These are phyloP conservation scores for Ceratoteleas bidentatus DNA, from an alignment of 1,140 invertebrate genomes.

Conservation along the genomic window DNA sequence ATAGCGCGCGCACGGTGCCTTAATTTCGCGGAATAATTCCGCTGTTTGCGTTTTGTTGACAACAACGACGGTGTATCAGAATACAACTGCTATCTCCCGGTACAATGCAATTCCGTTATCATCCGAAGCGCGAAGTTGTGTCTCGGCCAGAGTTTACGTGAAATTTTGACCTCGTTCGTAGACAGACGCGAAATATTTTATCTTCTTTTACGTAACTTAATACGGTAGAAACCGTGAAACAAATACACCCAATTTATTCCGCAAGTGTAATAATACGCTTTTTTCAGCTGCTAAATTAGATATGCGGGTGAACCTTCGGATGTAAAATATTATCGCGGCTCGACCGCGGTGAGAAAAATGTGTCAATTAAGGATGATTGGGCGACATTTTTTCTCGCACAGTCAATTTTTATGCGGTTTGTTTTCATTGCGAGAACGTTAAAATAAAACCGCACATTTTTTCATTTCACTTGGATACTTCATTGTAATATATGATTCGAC, in stretches of 20 bases:
- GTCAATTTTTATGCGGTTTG: conserved; percentile 12
- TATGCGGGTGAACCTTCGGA: conserved; percentile 8
- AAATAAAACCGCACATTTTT: too few relatives aligned
- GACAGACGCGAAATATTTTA: conserved; percentile 59
- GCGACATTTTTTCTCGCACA: conserved; percentile 1
- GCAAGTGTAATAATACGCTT: conserved; percentile 40
- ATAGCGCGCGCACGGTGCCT: too few relatives aligned
- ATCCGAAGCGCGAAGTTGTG: conserved; percentile 60
- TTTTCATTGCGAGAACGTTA: conserved; percentile 22
- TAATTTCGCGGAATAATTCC: too few relatives aligned
- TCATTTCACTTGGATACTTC: too few relatives aligned
- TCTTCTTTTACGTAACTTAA: conserved; percentile 61
- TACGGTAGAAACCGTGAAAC: conserved; percentile 46
- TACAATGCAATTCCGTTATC: conserved; percentile 64
- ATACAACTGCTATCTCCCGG: conserved; percentile 50
- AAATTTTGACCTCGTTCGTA: conserved; percentile 58
- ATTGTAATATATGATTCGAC: too few relatives aligned
- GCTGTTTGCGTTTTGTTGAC: too few relatives aligned
- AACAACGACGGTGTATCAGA: conserved; percentile 57
- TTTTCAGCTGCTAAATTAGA: conserved; percentile 28
- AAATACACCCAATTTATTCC: conserved; percentile 52
- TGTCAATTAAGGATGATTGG: conserved; percentile 11
- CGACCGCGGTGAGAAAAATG: conserved; percentile 13
- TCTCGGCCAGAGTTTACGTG: conserved; percentile 57
- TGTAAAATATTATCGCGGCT: conserved; percentile 21